These are phyloP conservation scores for Cheilosia soror DNA, from an alignment of 2,888 invertebrate genomes.

Conservation along the genomic window DNA sequence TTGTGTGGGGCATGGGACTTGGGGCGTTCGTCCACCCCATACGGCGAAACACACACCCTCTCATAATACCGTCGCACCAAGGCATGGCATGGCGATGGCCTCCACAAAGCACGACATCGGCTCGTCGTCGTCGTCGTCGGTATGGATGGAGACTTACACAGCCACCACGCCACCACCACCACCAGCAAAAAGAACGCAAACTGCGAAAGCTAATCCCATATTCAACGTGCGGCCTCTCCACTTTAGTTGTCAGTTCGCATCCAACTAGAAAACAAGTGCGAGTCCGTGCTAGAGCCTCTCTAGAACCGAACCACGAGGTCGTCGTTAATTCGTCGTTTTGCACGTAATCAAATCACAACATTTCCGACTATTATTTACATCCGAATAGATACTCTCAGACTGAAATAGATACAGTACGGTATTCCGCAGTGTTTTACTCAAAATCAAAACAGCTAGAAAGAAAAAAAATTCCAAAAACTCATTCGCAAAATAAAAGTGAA, in stretches of 20 bases:
- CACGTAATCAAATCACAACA: slow-evolving; percentile 69
- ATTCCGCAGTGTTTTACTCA: slow-evolving; percentile 30
- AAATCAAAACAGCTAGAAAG: not conserved
- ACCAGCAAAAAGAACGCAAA: slow-evolving; percentile 60
- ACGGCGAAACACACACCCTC: slow-evolving; percentile 55
- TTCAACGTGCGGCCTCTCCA: slow-evolving; percentile 72
- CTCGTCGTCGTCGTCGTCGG: too few relatives aligned
- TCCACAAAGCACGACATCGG: slow-evolving; percentile 20
- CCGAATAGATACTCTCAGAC: slow-evolving; percentile 1
- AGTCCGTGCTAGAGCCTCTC: slow-evolving; percentile 81
- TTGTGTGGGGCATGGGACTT: slow-evolving; percentile 28
- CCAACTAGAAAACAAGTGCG: slow-evolving; percentile 83
- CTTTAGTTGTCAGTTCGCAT: slow-evolving; percentile 84
- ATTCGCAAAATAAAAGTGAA: slow-evolving; percentile 52
- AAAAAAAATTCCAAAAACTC: slow-evolving; percentile 16
- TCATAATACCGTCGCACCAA: slow-evolving; percentile 17
- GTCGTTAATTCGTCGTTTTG: slow-evolving; percentile 81
- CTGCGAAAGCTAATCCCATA: slow-evolving; percentile 74
- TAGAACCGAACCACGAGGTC: slow-evolving; percentile 84
- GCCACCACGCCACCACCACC: slow-evolving; percentile 38
- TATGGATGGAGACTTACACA: slow-evolving; percentile 28
- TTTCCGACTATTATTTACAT: slow-evolving; percentile 8
- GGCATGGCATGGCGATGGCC: slow-evolving; percentile 29
- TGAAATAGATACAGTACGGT: slow-evolving; percentile 19
- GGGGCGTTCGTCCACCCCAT: slow-evolving; percentile 42